Evolutionary conservation across 30 jellyfish, hydroid and myxozoan species (phyloP).

Genomic region (Sanderia malayensis): DNA sequence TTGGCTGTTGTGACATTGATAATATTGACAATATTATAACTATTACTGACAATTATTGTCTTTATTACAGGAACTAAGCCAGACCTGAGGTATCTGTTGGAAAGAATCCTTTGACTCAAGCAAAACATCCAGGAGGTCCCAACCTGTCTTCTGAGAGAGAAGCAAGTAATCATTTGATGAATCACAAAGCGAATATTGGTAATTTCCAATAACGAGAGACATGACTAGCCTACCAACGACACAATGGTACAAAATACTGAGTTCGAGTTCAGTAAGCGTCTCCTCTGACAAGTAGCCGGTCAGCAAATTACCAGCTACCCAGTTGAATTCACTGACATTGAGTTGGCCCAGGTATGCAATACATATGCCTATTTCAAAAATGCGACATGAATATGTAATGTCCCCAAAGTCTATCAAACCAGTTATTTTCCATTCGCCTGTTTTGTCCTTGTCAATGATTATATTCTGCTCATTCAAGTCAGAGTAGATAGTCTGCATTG

Average conservation of each 20-base stretch:
- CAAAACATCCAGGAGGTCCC: constrained; percentile 27
- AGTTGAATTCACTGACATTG: constrained; percentile 16
- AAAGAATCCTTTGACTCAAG: background rate
- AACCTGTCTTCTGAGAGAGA: constrained; percentile 18
- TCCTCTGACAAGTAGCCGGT: constrained; percentile 32
- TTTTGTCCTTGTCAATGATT: background rate
- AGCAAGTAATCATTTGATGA: constrained; percentile 34
- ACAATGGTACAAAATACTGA: constrained; percentile 14
- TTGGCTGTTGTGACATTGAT: too few species aligned
- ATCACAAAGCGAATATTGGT: constrained; percentile 5
- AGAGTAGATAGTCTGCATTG: constrained; percentile 4
- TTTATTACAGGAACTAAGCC: background rate
- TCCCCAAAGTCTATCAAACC: constrained; percentile 61
- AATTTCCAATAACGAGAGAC: constrained; percentile 42
- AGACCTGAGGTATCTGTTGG: background rate
- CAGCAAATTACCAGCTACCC: constrained; percentile 19
- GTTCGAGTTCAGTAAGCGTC: constrained; percentile 11
- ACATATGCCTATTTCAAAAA: constrained; percentile 39
- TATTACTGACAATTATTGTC: too few species aligned
- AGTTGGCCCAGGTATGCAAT: constrained; percentile 46
- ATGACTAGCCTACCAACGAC: constrained; percentile 26
- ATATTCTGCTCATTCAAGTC: constrained; percentile 2
- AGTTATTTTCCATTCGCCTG: background rate
- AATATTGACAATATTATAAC: too few species aligned
- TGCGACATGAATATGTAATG: constrained; percentile 43